These are phyloP conservation scores for Orcinus orca DNA, from an alignment of 2,113 vertebrate species.

Conservation along the genomic window DNA sequence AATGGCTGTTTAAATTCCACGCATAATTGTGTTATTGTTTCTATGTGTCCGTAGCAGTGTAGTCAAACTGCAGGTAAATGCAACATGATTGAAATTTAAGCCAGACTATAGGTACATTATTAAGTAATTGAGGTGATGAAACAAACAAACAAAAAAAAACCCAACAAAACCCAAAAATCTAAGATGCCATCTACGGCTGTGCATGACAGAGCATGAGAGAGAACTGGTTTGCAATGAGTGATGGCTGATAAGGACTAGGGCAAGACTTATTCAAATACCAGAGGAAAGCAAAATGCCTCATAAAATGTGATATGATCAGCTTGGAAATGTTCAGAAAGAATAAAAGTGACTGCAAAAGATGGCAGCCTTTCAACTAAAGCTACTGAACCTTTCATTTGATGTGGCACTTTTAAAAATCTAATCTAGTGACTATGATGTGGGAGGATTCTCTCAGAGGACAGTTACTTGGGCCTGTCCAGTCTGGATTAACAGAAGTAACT, in stretches of 20 bases:
- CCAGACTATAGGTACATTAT: background rate
- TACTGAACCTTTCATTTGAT: background rate
- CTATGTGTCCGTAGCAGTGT: background rate
- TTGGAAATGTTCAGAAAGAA: conserved; percentile 31
- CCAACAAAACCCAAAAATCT: background rate
- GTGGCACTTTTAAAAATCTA: background rate
- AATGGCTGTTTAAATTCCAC: background rate
- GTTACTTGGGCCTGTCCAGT: background rate
- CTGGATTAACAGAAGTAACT: background rate
- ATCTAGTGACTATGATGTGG: background rate
- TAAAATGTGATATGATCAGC: background rate
- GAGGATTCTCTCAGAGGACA: background rate
- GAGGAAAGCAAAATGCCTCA: conserved; percentile 6
- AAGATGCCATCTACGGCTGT: background rate
- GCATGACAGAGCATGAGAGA: background rate
- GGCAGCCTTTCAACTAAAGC: background rate
- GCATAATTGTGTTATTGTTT: background rate
- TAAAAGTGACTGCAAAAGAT: background rate
- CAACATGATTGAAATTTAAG: background rate
- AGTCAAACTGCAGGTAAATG: background rate
- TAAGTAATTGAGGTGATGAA: background rate
- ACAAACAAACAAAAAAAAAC: background rate
- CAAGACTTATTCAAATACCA: conserved; percentile 19
- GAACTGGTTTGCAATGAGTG: background rate
- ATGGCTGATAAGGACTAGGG: background rate